Conservation (phyloP, 2,797 vertebrate species). For the Chrosomus eos region DNA sequence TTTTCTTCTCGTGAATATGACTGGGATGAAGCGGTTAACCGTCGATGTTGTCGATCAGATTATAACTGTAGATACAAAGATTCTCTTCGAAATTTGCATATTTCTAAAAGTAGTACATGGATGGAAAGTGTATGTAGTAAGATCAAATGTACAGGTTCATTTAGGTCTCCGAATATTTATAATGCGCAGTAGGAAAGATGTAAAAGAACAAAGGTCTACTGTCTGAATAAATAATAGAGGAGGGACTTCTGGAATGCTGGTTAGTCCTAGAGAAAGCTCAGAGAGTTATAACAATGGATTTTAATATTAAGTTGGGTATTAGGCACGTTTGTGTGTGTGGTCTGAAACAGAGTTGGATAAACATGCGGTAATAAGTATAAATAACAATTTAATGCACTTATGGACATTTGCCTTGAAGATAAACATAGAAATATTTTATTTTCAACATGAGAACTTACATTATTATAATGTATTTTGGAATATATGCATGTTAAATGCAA, state of each 20-base stretch:
- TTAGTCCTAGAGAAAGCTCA: not conserved
- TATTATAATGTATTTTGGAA: not conserved
- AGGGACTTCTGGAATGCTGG: slow-evolving; percentile 12
- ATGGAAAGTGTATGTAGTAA: not conserved
- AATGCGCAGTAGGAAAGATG: not conserved
- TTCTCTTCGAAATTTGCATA: not conserved
- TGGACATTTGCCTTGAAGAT: not conserved
- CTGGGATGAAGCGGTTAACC: slow-evolving; percentile 1
- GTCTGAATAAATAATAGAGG: slow-evolving; percentile 5
- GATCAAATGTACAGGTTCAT: not conserved
- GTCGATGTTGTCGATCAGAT: not conserved
- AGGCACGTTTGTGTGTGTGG: slow-evolving; percentile 32
- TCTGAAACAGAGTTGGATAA: slow-evolving; percentile 14
- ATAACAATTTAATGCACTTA: not conserved
- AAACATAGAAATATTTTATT: not conserved
- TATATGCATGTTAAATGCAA: not conserved
- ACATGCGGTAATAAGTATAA: slow-evolving; percentile 5
- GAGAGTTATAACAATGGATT: slow-evolving; percentile 1
- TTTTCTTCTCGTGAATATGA: slow-evolving; percentile 37
- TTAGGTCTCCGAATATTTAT: not conserved
- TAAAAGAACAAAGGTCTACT: slow-evolving; percentile 12
- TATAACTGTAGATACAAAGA: not conserved
- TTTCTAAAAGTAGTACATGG: not conserved
- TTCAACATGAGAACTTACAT: not conserved
- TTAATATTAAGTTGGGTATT: slow-evolving; percentile 21